phyloP scores from a whole-genome alignment of 2,888 invertebrate genomes.

The Drosophila pegasa region DNA sequence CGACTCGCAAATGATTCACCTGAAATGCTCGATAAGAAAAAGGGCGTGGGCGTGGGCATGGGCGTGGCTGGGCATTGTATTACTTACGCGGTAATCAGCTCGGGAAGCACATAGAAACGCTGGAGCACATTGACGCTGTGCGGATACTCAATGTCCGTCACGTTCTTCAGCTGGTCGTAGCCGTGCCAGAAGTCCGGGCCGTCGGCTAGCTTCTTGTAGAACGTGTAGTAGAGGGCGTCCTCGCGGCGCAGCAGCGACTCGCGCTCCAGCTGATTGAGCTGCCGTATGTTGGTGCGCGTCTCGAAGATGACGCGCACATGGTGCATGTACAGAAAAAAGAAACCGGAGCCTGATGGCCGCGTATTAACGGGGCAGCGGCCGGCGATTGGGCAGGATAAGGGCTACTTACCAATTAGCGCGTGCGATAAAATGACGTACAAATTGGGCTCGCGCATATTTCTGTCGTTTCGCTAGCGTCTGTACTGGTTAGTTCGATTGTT shows the following conservation, averaged over 20 bases:
- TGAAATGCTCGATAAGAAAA: too few relatives aligned
- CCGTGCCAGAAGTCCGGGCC: constrained; percentile 88
- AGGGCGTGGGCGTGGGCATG: neutral
- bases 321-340: constrained; percentile 87
- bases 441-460: constrained; percentile 81
- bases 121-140: constrained; percentile 92
- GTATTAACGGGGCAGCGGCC: constrained; percentile 15
- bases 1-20: neutral
- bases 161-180: constrained; percentile 88
- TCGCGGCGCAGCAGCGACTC: constrained; percentile 95
- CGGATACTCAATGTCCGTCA: constrained; percentile 93
- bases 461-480: constrained; percentile 30
- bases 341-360: constrained; percentile 86
- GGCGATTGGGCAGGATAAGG: constrained; percentile 19
- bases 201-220: constrained; percentile 92
- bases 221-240: constrained; percentile 96
- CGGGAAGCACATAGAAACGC: constrained; percentile 93
- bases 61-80: neutral
- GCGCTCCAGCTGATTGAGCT: constrained; percentile 91
- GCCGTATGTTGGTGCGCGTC: constrained; percentile 93
- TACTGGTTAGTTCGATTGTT: constrained; percentile 23
- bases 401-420: constrained; percentile 82
- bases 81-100: constrained; percentile 87
- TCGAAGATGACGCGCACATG: constrained; percentile 91
- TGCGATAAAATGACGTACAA: constrained; percentile 81